Evolutionary conservation across 2,888 invertebrate genomes (phyloP), one percentile per base, ranked within the genome.

Genomic region (Bedellia somnulentella): DNA sequence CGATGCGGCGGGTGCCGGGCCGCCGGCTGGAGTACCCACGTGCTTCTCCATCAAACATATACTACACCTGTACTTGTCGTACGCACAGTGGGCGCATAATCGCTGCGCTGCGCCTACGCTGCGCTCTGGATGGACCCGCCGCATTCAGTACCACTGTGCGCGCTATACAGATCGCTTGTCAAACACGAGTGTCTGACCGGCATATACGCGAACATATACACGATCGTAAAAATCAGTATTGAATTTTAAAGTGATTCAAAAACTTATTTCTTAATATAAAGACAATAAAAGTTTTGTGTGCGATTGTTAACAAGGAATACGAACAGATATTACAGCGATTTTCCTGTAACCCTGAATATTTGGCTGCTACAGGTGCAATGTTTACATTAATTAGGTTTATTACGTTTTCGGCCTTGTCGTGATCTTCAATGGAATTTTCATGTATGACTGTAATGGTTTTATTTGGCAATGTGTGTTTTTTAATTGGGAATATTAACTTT

Each of bases 81-180:
- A 64, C 58, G 55, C 53, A 52, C 59, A 49, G 66, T 68, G 66
- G 66, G 64, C 67, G 71, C 71, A 71, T 71, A 64, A 71, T 71
- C 73, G 73, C 70, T 67, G 67, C 60, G 60, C 53, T 62, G 61
- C 39, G 16, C 12, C 24, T 40, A 50, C 42, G 47, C 47, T 42
- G 45, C 62, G 61, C 56, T 73, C n/a, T n/a, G n/a, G n/a, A n/a
- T n/a, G n/a, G n/a, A n/a, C n/a, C n/a, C n/a, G n/a, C n/a, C n/a
- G n/a, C n/a, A n/a, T n/a, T n/a, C 73, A 73, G 75, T 75, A 51
- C 53, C 59, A 57, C 61, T 67, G 63, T 61, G 68, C 48, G 49
- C 55, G 67, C 48, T 54, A 55, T 50, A 56, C 49, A 42, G 60
- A 53, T 49, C 62, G 70, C 62, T 53, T 63, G 71, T 62, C 62